These are phyloP conservation scores for Gymnarchus niloticus DNA, from an alignment of 2,113 vertebrate genomes.

Conservation along the genomic window DNA sequence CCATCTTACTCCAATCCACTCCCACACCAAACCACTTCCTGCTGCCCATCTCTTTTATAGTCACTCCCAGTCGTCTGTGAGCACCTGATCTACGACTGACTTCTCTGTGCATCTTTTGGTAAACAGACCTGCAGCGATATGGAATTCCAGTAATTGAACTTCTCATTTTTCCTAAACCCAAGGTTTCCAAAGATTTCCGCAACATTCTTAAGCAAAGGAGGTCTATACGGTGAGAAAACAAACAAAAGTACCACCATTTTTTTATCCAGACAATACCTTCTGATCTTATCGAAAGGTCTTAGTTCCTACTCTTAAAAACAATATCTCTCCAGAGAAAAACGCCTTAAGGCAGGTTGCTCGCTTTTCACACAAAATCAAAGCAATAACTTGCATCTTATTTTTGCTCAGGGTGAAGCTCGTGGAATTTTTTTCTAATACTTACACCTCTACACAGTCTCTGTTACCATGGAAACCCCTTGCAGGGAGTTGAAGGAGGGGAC, in stretches of 20 bases:
- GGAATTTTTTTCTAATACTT: conserved; percentile 22
- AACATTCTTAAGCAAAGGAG: neutral
- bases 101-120: neutral
- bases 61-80: neutral
- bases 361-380: neutral
- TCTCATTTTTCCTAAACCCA: neutral
- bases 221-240: neutral
- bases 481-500: conserved; percentile 53
- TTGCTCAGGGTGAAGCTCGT: conserved; percentile 20
- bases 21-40: conserved; percentile 20
- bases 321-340: neutral
- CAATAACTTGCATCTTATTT: conserved; percentile 11
- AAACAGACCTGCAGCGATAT: neutral
- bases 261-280: neutral
- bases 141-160: neutral
- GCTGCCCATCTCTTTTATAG: neutral
- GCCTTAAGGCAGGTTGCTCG: neutral
- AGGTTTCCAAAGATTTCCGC: neutral
- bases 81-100: neutral
- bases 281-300: neutral
- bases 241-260: neutral
- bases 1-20: neutral
- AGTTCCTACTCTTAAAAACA: neutral
- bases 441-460: conserved; percentile 30
- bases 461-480: conserved; percentile 40